Evolutionary conservation across 2,888 invertebrate genomes (phyloP).

Genomic region (Limnephilus lunatus): DNA sequence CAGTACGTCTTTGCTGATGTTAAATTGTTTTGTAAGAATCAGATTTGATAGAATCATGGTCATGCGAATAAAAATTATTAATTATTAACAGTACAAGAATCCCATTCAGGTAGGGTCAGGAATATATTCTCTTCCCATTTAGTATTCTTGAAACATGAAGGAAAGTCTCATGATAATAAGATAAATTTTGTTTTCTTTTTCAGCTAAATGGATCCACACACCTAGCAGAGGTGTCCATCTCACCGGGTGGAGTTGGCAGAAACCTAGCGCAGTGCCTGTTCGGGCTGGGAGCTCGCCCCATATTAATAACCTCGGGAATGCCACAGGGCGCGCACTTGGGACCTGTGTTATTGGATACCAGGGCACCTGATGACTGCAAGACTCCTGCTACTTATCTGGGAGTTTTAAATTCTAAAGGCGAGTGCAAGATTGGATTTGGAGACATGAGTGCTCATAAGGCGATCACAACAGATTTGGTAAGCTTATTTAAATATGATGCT

Average conservation of each 20-base stretch:
- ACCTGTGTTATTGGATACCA: constrained; percentile 65
- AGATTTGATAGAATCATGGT: no score
- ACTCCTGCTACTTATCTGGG: constrained; percentile 79
- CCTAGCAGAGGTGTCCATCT: constrained; percentile 79
- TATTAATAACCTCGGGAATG: constrained; percentile 81
- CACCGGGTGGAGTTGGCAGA: constrained; percentile 93
- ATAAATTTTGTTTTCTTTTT: not conserved
- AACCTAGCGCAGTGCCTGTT: constrained; percentile 93
- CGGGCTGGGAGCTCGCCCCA: constrained; percentile 81
- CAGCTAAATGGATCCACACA: constrained; percentile 90
- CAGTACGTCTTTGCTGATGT: no score
- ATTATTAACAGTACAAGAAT: no score
- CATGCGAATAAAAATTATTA: no score
- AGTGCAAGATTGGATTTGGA: constrained; percentile 88
- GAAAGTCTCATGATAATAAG: not conserved
- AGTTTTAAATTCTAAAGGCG: constrained; percentile 85
- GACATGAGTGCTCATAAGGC: constrained; percentile 88
- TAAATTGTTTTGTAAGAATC: no score
- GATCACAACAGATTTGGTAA: constrained; percentile 82
- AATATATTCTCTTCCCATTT: no score
- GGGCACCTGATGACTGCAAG: constrained; percentile 83
- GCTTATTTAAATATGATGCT: constrained; percentile 63
- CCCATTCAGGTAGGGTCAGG: no score
- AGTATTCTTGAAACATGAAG: no score
- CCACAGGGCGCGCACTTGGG: constrained; percentile 5